A percentile compares a stretch with the other conserved stretches of the same genome.
These are phyloP conservation scores for Campaea margaritaria DNA, from an alignment of 2,888 invertebrate genomes.

Conservation along the genomic window DNA sequence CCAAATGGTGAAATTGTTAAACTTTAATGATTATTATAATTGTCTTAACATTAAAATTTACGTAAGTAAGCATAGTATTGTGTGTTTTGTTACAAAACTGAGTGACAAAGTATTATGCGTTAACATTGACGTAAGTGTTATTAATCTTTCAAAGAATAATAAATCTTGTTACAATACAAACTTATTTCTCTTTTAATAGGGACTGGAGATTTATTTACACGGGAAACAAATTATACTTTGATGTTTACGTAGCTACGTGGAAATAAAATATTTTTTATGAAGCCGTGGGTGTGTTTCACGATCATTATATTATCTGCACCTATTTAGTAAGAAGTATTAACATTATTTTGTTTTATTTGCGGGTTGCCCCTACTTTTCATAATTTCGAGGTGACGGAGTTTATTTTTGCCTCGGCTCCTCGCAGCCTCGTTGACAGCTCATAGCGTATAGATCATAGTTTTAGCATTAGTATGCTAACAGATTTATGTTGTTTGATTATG, in stretches of 20 bases:
- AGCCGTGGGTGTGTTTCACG: neutral
- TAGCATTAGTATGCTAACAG: conserved; percentile 23
- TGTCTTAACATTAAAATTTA: too few relatives aligned
- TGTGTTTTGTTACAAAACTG: too few relatives aligned
- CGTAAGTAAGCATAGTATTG: too few relatives aligned
- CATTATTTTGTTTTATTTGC: conserved; percentile 25
- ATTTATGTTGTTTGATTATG: conserved; percentile 22
- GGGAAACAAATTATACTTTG: conserved; percentile 3
- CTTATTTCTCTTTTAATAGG: neutral
- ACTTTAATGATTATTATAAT: too few relatives aligned
- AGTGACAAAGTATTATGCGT: too few relatives aligned
- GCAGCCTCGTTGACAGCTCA: conserved; percentile 29
- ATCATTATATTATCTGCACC: neutral
- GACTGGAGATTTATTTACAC: neutral
- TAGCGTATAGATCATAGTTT: conserved; percentile 18
- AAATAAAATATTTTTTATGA: conserved; percentile 5
- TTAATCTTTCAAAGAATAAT: neutral
- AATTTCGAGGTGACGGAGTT: conserved; percentile 31
- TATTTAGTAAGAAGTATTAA: conserved; percentile 11
- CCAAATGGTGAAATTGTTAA: too few relatives aligned
- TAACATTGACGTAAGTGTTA: too few relatives aligned
- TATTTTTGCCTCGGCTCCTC: conserved; percentile 36
- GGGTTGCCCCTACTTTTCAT: conserved; percentile 32
- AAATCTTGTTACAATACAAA: neutral
- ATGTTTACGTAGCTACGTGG: neutral